Percentiles rank a stretch among this genome's conserved stretches.
Evolutionary conservation across 92 coral and sea anemone genomes (phyloP).

Genomic region (Porites rus): DNA sequence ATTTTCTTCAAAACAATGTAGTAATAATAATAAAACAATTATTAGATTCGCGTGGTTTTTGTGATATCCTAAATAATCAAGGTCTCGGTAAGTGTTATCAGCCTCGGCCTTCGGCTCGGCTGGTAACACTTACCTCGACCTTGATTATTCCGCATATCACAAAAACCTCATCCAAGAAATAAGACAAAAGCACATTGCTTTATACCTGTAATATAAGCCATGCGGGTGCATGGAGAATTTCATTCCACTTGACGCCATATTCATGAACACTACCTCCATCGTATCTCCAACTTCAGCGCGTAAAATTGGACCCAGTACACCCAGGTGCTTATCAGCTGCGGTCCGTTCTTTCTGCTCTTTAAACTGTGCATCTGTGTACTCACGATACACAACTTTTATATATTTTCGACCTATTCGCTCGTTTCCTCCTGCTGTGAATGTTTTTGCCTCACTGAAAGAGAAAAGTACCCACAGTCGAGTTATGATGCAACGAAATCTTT

Average conservation of each 20-base stretch:
- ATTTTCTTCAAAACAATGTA: too few species aligned
- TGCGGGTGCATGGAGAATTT: conserved; percentile 91
- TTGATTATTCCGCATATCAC: too few species aligned
- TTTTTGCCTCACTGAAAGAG: conserved; percentile 53
- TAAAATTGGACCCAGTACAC: conserved; percentile 88
- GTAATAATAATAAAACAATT: too few species aligned
- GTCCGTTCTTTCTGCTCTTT: conserved; percentile 45
- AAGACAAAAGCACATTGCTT: neutral
- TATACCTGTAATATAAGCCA: conserved; percentile 79
- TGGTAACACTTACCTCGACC: too few species aligned
- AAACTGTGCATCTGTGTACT: conserved; percentile 71
- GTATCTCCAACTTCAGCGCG: conserved; percentile 98
- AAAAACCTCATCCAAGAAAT: neutral
- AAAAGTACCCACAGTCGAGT: neutral
- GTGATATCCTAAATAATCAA: too few species aligned
- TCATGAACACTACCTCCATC: conserved; percentile 83
- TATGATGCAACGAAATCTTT: neutral
- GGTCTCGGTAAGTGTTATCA: too few species aligned
- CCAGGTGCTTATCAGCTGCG: conserved; percentile 66
- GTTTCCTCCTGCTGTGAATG: conserved; percentile 56
- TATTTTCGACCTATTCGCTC: conserved; percentile 81
- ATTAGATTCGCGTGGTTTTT: too few species aligned
- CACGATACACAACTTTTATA: conserved; percentile 89
- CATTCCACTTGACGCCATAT: conserved; percentile 57
- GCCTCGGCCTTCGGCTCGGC: too few species aligned